Evolutionary conservation across 1,140 invertebrate genomes (phyloP), one percentile per base, ranked within the genome.

Genomic region (Brachionus paranguensis): DNA sequence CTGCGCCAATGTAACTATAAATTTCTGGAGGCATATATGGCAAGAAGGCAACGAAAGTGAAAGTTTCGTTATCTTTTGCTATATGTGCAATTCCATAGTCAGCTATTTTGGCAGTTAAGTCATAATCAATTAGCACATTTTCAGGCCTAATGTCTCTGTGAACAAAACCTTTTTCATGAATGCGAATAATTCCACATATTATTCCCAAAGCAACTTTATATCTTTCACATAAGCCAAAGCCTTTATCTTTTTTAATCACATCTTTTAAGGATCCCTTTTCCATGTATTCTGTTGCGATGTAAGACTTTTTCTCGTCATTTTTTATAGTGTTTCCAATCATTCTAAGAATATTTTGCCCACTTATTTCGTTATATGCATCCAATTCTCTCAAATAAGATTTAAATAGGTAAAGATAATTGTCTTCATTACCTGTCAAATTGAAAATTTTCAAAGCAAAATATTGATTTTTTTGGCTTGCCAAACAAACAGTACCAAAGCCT

Each of bases 31-130:
- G 70, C 70, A 72, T 72, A 17, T 72, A 72, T 2, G 1, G 33
- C n/a, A 7, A n/a, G n/a, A n/a, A n/a, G n/a, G 33, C 37, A 14
- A 29, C 7, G 2, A 27, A 17, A 0, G 45, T 43, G 1, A 29
- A 29, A 29, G 1, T 1, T 29, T 29, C 2, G 33, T 29, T 53
- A 33, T 29, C 8, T 11, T 47, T 24, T 14, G 7, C 7, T 24
- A 33, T 6, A n/a, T 53, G n/a, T 45, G 74, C 45, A 14, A 55
- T 20, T 8, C 20, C 24, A 12, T 55, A 53, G 33, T 78, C 20
- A 29, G 10, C 74, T 43, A 78, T 78, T 78, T 78, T 78, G 8
- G 74, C 47, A n/a, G 24, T 27, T 37, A 33, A 78, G n/a, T 78
- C 45, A 12, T 27, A 0, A n/a, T 2, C 7, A 2, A 78, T 53